Evolutionary conservation across 2,113 vertebrate species (phyloP), one percentile per base, ranked within the genome.

Genomic region (Dascyllus trimaculatus): DNA sequence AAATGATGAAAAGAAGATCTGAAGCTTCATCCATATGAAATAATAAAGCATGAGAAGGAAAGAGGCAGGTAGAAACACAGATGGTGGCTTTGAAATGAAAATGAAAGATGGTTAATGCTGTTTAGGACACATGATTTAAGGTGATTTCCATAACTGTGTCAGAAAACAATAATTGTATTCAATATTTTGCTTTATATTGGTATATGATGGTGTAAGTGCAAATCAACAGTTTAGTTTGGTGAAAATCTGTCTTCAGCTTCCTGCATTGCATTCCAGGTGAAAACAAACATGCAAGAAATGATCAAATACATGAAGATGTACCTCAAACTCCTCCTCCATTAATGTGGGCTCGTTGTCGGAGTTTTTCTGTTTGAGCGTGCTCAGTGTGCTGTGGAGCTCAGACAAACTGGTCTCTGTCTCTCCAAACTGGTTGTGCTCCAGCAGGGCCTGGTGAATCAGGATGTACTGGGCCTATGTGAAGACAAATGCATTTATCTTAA

Each of bases 361-460:
- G 63, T 93, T 96, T 49, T 75, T 95, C 24, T 94, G 93, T 89
- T 94, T 96, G 76, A 99, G 89, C 7, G 91, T 93, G 25, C 71
- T 92, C 52, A 98, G 87, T 0, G 82, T 90, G 29, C 92, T 90
- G 66, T 97, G 96, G 15, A 99, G 88, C 63, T 98, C 96, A 17
- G 95, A 82, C 89, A 99, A 85, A 26, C 5, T 57, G 85, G 97
- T 85, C 90, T 99, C 98, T 0, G 98, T 99, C 84, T 99, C 97
- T 24, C 98, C 98, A 85, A 96, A 99, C 88, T 97, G 97, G 81
- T 96, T 96, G 85, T 99, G 95, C 79, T 99, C 98, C 81, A 99
- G 94, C 85, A 99, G 89, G 0, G 97, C 96, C 90, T 98, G 97
- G 87, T 99, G 98, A 75, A 99, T 99, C 86, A 99, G 91, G 89